Percentiles rank a stretch among this genome's conserved stretches.
Evolutionary conservation across 2,888 invertebrate genomes (phyloP).

Genomic region (Azorinus chamasolen): DNA sequence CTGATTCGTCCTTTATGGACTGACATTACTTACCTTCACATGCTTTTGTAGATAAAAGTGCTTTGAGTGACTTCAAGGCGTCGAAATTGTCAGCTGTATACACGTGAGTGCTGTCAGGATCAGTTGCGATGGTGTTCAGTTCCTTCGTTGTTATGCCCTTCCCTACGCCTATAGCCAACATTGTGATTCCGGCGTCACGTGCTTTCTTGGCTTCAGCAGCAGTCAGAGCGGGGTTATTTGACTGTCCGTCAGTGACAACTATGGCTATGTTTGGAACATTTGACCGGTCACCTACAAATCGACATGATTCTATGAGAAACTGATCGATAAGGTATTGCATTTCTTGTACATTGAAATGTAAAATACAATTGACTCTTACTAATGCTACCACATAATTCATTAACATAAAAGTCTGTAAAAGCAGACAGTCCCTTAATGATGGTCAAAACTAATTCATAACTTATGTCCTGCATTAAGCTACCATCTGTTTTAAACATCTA

Average conservation of each 20-base stretch:
- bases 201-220: constrained; percentile 69
- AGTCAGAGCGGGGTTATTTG: constrained; percentile 65
- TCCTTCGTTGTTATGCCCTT: constrained; percentile 67
- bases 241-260: constrained; percentile 79
- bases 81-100: constrained; percentile 79
- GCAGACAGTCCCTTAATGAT: too few relatives aligned
- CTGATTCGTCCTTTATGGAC: too few relatives aligned
- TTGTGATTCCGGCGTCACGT: constrained; percentile 67
- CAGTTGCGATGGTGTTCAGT: constrained; percentile 75
- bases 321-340: too few relatives aligned
- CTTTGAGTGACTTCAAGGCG: constrained; percentile 73
- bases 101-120: constrained; percentile 79
- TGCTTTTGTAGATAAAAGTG: constrained; percentile 72
- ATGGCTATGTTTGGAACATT: constrained; percentile 76
- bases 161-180: constrained; percentile 79
- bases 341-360: too few relatives aligned
- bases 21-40: constrained; percentile 78
- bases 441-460: too few relatives aligned
- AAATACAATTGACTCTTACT: too few relatives aligned
- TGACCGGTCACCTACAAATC: constrained; percentile 68
- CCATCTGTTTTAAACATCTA: too few relatives aligned
- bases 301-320: too few relatives aligned
- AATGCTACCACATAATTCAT: too few relatives aligned
- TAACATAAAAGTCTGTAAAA: too few relatives aligned
- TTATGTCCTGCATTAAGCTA: too few relatives aligned